Conservation (phyloP, 2,113 vertebrate genomes). For the Empidonax traillii region DNA sequence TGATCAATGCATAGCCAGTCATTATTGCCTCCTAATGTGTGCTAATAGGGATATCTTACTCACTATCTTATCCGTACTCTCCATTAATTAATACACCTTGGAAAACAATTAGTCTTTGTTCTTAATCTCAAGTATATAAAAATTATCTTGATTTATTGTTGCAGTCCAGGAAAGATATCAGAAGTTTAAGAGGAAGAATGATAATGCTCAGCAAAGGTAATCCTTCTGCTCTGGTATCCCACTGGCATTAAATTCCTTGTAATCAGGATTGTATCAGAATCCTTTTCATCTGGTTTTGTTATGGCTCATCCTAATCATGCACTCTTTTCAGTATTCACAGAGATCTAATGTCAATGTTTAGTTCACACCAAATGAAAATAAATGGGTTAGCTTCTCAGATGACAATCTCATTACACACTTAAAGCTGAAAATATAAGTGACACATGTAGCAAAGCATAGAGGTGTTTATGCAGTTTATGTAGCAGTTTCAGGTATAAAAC, state of each 20-base stretch:
- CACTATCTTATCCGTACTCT: constrained; percentile 19
- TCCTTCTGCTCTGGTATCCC: background rate
- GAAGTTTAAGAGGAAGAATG: background rate
- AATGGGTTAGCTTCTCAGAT: constrained; percentile 27
- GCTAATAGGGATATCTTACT: constrained; percentile 14
- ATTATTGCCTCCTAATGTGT: constrained; percentile 10
- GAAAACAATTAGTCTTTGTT: constrained; percentile 35
- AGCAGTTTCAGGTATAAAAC: constrained; percentile 56
- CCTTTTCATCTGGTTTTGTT: background rate
- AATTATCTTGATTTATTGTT: background rate
- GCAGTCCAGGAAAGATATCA: background rate
- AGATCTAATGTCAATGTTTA: background rate
- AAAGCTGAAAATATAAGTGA: constrained; percentile 53
- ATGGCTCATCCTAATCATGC: background rate
- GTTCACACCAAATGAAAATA: constrained; percentile 7
- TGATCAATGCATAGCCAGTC: background rate
- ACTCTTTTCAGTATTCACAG: background rate
- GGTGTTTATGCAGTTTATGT: constrained; percentile 49
- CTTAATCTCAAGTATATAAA: constrained; percentile 11
- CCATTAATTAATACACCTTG: constrained; percentile 6
- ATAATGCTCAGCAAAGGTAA: background rate
- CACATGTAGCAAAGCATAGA: constrained; percentile 55
- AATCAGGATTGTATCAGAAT: background rate
- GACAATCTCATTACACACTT: constrained; percentile 58
- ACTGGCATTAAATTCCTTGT: background rate